Evolutionary conservation across 1,140 invertebrate species (phyloP), one percentile per base, ranked within the genome.

Genomic region (Trachymyrmex cornetzi): DNA sequence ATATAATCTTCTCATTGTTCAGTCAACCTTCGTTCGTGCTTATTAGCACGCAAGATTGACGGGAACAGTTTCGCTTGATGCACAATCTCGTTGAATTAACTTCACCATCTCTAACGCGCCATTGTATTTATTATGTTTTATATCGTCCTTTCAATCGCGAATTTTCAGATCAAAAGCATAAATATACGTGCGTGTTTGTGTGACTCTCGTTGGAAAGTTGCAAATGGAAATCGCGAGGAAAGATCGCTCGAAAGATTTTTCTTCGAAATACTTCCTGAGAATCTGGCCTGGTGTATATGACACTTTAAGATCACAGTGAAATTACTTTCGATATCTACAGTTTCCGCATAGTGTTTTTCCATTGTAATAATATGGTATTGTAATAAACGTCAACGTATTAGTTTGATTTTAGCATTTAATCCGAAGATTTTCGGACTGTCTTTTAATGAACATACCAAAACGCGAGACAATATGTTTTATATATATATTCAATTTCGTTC

Each of bases 11-110:
- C 7, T 55, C 34, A 75, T 84, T 84, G 80, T 84, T 74, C 44
- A 30, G 69, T 30, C 79, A 66, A 71, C 53, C 80, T 74, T 74
- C 59, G 24, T 50, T 82, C 69, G 27, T 27, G 69, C 80, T 84
- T 84, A 75, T 84, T 84, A 74, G 27, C 27, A 19, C 69, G 16
- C 19, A 34, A 61, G 80, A 74, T 80, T 59, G 34, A 59, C 79
- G 79, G 55, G 53, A 82, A 82, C 38, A 61, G 44, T 48, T 61
- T 74, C 24, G 80, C 24, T 69, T 14, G 69, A 61, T 74, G 55
- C 66, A 48, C 67, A 82, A 82, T 84, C 80, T 48, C 69, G 38
- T 74, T 61, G 38, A 84, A 75, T 84, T 84, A 84, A 75, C 80
- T 63, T 59, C 55, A 19, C 22, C 66, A 57, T 57, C 24, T 66